Evolutionary conservation across 2,888 invertebrate genomes (phyloP), one percentile per base, ranked within the genome.

Genomic region (Ichneumon xanthorius): DNA sequence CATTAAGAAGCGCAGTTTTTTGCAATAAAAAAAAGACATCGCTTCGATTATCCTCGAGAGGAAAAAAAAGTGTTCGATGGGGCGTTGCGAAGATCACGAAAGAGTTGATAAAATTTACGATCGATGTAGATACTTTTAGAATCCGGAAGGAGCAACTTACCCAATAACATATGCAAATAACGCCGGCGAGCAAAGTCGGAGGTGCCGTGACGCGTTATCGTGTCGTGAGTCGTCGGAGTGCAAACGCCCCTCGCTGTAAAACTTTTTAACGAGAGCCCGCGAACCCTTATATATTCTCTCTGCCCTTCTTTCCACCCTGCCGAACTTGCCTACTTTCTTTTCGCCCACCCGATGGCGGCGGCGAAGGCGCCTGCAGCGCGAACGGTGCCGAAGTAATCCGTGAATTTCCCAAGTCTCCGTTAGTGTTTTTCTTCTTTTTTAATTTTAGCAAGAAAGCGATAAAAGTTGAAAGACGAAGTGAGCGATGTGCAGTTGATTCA

Each of bases 81-180:
- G 3, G 7, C 11, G 37, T 50, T n/a, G 19, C 63, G 6, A 11
- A 26, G 5, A 63, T 71, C 50, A 71, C 33, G 45, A 61, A 71
- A 71, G 48, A 65, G 63, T 71, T 65, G 48, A 65, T 71, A 65
- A 80, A 71, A 40, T 80, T 19, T 53, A 50, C 37, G 79, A 80
- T 48, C 6, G 40, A 37, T 80, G 77, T 67, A 14, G 67, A 19
- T 55, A 53, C 53, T 33, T 19, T 33, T 19, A 30, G 33, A 53
- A 37, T 53, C 71, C 40, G 61, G 33, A 71, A 63, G 55, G 65
- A 45, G 55, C 72, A 45, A 65, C 71, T 83, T 83, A 45, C 40
- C 71, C 72, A 83, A 83, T 79, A 83, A 83, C 58, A 37, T 80
- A 83, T 80, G 79, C 73, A 83, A 83, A 83, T 79, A 79, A 71